Conservation (phyloP, 2,113 vertebrate species). For the Rhipidura dahli region DNA sequence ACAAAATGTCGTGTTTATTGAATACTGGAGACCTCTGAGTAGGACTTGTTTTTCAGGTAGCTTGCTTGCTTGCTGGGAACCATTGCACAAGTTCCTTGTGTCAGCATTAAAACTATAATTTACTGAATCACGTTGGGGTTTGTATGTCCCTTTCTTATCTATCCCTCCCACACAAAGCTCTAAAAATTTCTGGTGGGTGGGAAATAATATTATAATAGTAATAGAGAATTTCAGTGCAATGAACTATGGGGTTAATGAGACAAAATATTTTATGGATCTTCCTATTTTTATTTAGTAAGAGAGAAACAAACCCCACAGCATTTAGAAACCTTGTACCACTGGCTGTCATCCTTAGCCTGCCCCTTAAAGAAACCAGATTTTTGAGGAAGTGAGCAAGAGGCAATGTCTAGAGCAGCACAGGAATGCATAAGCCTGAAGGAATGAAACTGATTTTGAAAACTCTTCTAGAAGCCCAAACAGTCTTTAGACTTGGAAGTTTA, state of each 20-base stretch:
- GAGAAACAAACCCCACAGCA: not conserved
- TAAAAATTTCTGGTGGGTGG: not conserved
- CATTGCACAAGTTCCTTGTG: not conserved
- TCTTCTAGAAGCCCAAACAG: not conserved
- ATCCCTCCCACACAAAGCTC: not conserved
- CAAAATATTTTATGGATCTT: not conserved
- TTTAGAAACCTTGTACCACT: not conserved
- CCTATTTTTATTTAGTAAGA: not conserved
- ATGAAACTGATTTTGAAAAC: not conserved
- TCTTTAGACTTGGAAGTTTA: not conserved
- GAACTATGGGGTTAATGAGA: not conserved
- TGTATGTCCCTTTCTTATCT: not conserved
- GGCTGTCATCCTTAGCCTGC: not conserved
- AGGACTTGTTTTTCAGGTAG: not conserved
- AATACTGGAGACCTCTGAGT: not conserved
- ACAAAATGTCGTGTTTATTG: not conserved
- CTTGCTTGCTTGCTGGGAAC: not conserved
- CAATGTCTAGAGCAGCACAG: not conserved
- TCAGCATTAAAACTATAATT: constrained; percentile 29
- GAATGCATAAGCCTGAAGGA: not conserved
- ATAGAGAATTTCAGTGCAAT: not conserved
- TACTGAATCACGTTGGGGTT: not conserved
- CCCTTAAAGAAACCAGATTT: not conserved
- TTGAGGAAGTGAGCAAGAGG: not conserved
- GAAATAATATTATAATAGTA: not conserved